These are phyloP conservation scores for Rhodinocichla rosea DNA, from an alignment of 2,113 vertebrate genomes.

Conservation along the genomic window DNA sequence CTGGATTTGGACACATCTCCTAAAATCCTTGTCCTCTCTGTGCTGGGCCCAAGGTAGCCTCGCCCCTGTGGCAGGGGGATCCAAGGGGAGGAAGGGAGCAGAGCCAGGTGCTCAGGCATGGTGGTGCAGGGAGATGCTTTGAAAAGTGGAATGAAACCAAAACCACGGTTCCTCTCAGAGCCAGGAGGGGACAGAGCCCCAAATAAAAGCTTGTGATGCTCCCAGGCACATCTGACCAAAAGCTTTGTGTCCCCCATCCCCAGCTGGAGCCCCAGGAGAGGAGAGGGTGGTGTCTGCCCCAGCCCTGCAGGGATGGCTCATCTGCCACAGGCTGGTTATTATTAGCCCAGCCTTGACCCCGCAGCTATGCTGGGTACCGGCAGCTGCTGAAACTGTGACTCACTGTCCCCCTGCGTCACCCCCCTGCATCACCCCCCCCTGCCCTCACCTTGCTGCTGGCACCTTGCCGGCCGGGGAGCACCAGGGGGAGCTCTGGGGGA, in stretches of 20 bases:
- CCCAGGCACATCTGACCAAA: not conserved
- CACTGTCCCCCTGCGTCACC: not conserved
- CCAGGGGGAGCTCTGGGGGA: not conserved
- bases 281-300: not conserved
- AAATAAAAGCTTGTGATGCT: fast-evolving
- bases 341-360: not conserved
- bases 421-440: not conserved
- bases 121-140: not conserved
- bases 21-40: fast-evolving
- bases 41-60: not conserved
- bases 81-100: not conserved
- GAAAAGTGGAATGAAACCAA: not conserved
- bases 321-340: not conserved
- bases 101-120: not conserved
- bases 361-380: not conserved
- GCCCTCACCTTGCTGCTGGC: not conserved
- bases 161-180: fast-evolving
- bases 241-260: not conserved
- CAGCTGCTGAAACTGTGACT: conserved; percentile 36
- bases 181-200: not conserved
- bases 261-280: not conserved
- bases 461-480: fast-evolving
- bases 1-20: not conserved
- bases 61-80: fast-evolving
- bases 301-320: fast-evolving